A percentile compares a stretch with the other conserved stretches of the same genome.
These are phyloP conservation scores for Aphaenogaster rudis DNA, from an alignment of 1,140 invertebrate genomes.

Conservation along the genomic window DNA sequence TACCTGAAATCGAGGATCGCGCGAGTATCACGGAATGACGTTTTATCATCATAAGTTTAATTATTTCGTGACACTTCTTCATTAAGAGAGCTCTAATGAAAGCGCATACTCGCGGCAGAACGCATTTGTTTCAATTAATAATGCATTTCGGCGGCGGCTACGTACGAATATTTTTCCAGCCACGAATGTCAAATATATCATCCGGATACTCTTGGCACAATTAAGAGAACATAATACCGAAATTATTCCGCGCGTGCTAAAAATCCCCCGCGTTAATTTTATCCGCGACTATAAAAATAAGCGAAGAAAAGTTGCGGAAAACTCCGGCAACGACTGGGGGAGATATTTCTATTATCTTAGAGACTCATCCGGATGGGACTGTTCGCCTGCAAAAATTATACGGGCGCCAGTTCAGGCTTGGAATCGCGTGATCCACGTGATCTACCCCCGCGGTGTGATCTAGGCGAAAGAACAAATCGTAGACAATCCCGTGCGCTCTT, in stretches of 20 bases:
- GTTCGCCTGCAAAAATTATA: neutral
- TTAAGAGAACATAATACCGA: conserved; percentile 35
- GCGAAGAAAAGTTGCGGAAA: neutral
- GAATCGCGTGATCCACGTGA: conserved; percentile 14
- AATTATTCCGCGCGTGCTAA: conserved; percentile 17
- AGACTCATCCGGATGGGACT: neutral
- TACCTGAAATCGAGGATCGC: conserved; percentile 25
- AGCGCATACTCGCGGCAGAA: conserved; percentile 27
- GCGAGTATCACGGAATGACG: conserved; percentile 28
- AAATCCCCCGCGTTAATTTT: conserved; percentile 13
- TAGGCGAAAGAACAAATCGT: conserved; percentile 34
- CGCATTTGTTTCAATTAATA: conserved; percentile 62
- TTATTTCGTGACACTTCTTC: conserved; percentile 59
- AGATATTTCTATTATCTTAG: conserved; percentile 14
- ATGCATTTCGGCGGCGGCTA: conserved; percentile 56
- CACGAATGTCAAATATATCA: conserved; percentile 55
- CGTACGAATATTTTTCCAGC: conserved; percentile 46
- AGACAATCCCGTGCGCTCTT: conserved; percentile 15
- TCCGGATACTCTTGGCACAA: conserved; percentile 47
- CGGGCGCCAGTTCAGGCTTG: neutral
- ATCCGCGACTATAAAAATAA: conserved; percentile 4
- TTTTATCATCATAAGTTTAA: conserved; percentile 61
- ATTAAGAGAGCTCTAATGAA: conserved; percentile 42
- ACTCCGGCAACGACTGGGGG: neutral
- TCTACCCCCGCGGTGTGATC: neutral